Evolutionary conservation across 1,140 invertebrate genomes (phyloP).

Genomic region (Aricia agestis): DNA sequence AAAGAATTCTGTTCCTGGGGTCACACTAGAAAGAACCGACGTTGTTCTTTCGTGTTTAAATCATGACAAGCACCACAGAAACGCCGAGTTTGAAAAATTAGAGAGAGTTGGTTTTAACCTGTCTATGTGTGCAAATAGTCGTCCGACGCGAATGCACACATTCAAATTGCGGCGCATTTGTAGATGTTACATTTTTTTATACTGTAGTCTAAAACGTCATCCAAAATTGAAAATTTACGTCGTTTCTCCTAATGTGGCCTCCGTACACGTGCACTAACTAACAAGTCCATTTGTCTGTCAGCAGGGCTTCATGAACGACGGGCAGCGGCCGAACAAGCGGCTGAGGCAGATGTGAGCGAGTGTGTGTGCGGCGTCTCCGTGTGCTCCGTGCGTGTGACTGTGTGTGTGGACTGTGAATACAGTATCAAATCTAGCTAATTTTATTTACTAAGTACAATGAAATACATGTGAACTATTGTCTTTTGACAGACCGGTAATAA

Average conservation of each 20-base stretch:
- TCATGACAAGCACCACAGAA: no score
- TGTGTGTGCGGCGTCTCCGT: slow-evolving; percentile 44
- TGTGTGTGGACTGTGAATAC: slow-evolving; percentile 52
- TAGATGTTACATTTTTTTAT: no score
- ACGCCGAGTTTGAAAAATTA: no score
- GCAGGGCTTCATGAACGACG: slow-evolving; percentile 56
- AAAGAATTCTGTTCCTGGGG: no score
- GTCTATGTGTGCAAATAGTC: no score
- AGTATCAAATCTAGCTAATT: slow-evolving; percentile 73
- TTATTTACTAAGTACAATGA: slow-evolving; percentile 72
- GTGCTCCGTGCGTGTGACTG: slow-evolving; percentile 51
- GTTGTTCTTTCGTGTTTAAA: no score
- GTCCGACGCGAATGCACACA: no score
- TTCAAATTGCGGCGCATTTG: no score
- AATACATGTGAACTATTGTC: slow-evolving; percentile 61
- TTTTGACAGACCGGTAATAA: slow-evolving; percentile 74
- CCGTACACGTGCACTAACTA: not conserved
- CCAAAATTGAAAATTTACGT: no score
- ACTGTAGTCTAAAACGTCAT: no score
- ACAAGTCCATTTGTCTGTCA: not conserved
- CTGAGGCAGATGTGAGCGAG: slow-evolving; percentile 62
- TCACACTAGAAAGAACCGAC: no score
- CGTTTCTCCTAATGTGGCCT: not conserved
- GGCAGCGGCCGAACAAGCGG: slow-evolving; percentile 68
- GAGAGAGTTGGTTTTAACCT: no score